A percentile compares a stretch with the other conserved stretches of the same genome.
These are phyloP conservation scores for Eumeta japonica DNA, from an alignment of 1,140 invertebrate genomes.

Conservation along the genomic window DNA sequence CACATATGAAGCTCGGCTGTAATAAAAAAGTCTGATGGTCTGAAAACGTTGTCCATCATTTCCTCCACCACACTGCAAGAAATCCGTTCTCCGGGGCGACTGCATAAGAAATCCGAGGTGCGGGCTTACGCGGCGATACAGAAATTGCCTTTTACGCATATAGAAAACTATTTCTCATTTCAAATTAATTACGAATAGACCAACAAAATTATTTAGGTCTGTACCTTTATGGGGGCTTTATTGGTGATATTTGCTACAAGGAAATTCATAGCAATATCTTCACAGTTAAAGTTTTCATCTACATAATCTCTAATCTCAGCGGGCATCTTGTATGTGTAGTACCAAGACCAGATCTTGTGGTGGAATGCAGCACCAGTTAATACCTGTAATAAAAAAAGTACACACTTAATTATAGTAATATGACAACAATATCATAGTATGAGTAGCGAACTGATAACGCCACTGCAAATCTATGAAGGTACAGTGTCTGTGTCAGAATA, in stretches of 20 bases:
- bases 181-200: no score
- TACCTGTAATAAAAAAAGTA: conserved; percentile 47
- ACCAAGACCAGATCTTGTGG: conserved; percentile 89
- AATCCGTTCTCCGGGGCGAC: no score
- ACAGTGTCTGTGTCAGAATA: no score
- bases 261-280: conserved; percentile 95
- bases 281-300: conserved; percentile 91
- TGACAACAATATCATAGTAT: background rate
- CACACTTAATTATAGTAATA: background rate
- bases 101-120: no score
- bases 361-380: conserved; percentile 91
- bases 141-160: no score
- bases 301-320: conserved; percentile 80
- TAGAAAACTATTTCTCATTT: no score
- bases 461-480: background rate
- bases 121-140: no score
- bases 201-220: no score
- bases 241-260: conserved; percentile 86
- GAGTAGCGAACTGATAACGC: background rate
- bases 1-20: no score
- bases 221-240: conserved; percentile 90
- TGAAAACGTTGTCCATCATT: no score
- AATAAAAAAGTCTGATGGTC: no score
- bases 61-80: no score
- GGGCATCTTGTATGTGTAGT: conserved; percentile 83